These are phyloP conservation scores for Ernsta delagoae DNA, from an alignment of 2,888 invertebrate species.

Conservation along the genomic window DNA sequence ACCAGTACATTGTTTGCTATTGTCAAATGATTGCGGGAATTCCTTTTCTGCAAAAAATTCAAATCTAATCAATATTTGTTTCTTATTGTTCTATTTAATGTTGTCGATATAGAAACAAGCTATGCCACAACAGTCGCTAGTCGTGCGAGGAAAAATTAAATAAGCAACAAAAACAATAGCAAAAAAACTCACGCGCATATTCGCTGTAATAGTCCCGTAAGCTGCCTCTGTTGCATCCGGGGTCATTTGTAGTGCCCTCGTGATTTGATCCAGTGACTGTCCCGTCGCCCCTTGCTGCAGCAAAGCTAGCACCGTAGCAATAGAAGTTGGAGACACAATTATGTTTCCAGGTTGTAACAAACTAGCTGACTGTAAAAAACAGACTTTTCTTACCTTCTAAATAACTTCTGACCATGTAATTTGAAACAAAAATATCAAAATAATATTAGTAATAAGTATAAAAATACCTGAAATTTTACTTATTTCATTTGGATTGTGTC, in stretches of 20 bases:
- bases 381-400: not conserved
- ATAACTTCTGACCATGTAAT: too few relatives aligned
- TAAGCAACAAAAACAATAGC: not conserved
- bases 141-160: too few relatives aligned
- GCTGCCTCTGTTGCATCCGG: conserved; percentile 53
- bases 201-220: conserved; percentile 52
- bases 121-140: too few relatives aligned
- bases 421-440: too few relatives aligned
- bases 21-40: conserved; percentile 62
- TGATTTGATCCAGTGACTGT: conserved; percentile 61
- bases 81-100: too few relatives aligned
- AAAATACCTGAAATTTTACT: too few relatives aligned
- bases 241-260: conserved; percentile 57
- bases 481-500: too few relatives aligned
- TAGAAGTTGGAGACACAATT: conserved; percentile 76
- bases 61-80: too few relatives aligned
- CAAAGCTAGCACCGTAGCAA: conserved; percentile 70
- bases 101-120: too few relatives aligned
- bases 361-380: conserved; percentile 46
- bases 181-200: conserved; percentile 54
- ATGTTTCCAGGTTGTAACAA: conserved; percentile 57
- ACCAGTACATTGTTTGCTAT: conserved; percentile 70
- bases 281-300: conserved; percentile 77
- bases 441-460: too few relatives aligned
- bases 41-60: conserved; percentile 64